These are phyloP conservation scores for Melanchra persicariae DNA, from an alignment of 2,888 invertebrate genomes.

Conservation along the genomic window DNA sequence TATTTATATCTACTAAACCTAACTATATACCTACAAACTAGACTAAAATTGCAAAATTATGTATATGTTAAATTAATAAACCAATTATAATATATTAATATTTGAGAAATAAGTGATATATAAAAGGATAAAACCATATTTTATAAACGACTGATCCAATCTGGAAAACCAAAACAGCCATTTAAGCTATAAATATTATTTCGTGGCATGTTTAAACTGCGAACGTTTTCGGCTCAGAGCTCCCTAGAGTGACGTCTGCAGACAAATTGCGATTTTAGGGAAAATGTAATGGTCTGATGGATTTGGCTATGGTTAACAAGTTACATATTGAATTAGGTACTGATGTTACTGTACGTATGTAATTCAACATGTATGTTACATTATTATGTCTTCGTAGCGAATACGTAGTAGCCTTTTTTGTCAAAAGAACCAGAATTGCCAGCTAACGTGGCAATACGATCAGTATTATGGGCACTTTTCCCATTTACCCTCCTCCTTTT, in stretches of 20 bases:
- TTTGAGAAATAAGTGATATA: no score
- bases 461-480: no score
- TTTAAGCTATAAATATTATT: conserved; percentile 31
- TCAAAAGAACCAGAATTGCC: no score
- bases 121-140: neutral
- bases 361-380: neutral
- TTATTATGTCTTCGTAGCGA: neutral
- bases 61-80: no score
- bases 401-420: no score
- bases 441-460: no score
- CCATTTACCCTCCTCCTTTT: no score
- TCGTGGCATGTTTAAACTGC: conserved; percentile 37
- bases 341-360: neutral
- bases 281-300: conserved; percentile 23
- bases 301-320: neutral
- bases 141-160: neutral
- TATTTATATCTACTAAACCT: no score
- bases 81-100: no score
- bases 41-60: no score
- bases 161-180: conserved; percentile 5
- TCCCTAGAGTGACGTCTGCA: conserved; percentile 33
- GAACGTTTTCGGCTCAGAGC: conserved; percentile 33
- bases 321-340: neutral
- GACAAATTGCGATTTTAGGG: conserved; percentile 40
- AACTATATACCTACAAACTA: no score